Evolutionary conservation across 2,113 vertebrate genomes (phyloP).

Genomic region (Amia ocellicauda): DNA sequence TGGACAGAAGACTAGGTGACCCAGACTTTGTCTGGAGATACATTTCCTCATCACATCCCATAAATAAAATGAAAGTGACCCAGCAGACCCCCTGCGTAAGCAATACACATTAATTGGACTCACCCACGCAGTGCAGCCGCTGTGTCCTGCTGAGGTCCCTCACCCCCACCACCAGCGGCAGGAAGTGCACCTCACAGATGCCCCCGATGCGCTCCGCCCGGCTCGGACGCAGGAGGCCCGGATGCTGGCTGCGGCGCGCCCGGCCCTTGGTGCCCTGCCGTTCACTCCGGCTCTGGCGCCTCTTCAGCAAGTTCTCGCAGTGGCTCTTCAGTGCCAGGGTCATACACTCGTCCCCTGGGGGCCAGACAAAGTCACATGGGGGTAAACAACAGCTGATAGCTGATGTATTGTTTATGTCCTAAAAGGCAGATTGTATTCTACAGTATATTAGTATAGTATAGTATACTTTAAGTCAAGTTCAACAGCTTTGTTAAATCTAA

Average conservation of each 20-base stretch:
- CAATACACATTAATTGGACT: no score
- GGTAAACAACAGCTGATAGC: no score
- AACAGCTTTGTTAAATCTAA: no score
- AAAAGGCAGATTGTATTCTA: no score
- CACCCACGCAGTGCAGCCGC: slow-evolving; percentile 67
- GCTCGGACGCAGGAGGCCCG: slow-evolving; percentile 4
- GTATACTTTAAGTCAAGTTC: no score
- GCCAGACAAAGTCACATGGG: neutral
- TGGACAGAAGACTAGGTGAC: no score
- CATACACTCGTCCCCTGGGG: slow-evolving; percentile 65
- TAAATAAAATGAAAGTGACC: no score
- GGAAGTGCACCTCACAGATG: slow-evolving; percentile 70
- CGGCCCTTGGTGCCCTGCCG: slow-evolving; percentile 43
- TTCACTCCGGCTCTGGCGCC: slow-evolving; percentile 49
- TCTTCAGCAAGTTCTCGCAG: slow-evolving; percentile 73
- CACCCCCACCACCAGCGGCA: slow-evolving; percentile 63
- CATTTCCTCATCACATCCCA: no score
- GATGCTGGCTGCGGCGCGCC: slow-evolving; percentile 10
- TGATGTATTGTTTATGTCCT: no score
- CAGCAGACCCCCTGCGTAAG: no score
- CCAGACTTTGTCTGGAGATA: no score
- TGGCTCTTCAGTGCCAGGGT: slow-evolving; percentile 66
- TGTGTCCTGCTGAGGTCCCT: slow-evolving; percentile 62
- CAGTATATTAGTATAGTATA: no score
- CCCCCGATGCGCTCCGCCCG: slow-evolving; percentile 46